Evolutionary conservation across 2,113 vertebrate species (phyloP).

Genomic region (Syngnathus typhle): DNA sequence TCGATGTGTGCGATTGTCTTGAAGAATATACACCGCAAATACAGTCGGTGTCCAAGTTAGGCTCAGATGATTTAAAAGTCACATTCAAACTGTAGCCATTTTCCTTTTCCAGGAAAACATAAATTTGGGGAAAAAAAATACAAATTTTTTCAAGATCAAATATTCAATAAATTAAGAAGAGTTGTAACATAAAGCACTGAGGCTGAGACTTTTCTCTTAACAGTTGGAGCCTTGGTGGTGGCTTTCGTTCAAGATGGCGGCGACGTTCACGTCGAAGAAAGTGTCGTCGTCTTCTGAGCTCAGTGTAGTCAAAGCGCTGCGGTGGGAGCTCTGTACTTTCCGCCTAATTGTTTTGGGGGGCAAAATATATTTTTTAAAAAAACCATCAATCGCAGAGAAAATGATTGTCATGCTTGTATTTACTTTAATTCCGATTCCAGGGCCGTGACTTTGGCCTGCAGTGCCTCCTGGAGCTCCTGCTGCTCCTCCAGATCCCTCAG

Average conservation of each 20-base stretch:
- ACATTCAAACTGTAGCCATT: constrained; percentile 28
- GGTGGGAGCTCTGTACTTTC: constrained; percentile 68
- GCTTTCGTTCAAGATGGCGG: constrained; percentile 76
- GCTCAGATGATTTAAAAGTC: constrained; percentile 32
- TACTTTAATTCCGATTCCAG: constrained; percentile 81
- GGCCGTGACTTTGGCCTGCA: constrained; percentile 75
- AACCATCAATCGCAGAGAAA: background rate
- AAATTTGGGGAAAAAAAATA: no score
- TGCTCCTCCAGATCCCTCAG: constrained; percentile 89
- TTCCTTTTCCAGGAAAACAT: no score
- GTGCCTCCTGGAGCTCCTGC: constrained; percentile 81
- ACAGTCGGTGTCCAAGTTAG: constrained; percentile 29
- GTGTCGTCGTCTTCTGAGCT: constrained; percentile 86
- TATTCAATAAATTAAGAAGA: background rate
- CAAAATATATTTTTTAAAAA: background rate
- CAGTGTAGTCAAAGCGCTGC: constrained; percentile 62
- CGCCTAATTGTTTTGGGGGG: constrained; percentile 63
- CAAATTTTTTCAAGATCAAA: no score
- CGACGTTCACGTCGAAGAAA: constrained; percentile 72
- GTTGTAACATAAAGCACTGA: constrained; percentile 19
- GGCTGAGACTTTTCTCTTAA: constrained; percentile 38
- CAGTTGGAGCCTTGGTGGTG: constrained; percentile 80
- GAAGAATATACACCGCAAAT: constrained; percentile 20
- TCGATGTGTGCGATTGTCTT: constrained; percentile 53
- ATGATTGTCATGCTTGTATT: no score